Conservation (phyloP, 2,113 vertebrate genomes). For the Arenaria interpres region DNA sequence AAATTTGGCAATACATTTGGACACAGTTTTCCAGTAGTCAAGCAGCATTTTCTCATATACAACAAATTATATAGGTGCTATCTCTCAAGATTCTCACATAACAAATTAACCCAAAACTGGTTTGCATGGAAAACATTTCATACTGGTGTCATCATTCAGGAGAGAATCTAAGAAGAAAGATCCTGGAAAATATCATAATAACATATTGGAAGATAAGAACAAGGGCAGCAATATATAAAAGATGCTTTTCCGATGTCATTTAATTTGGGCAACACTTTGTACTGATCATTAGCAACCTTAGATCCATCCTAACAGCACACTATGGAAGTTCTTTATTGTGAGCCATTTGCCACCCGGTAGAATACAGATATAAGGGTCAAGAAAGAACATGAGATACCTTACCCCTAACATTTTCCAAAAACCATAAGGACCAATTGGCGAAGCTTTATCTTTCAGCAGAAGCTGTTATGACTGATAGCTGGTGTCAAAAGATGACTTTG, state of each 20-base stretch:
- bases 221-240: neutral
- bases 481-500: neutral
- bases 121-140: neutral
- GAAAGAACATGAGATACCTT: neutral
- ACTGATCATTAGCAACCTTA: neutral
- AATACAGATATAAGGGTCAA: neutral
- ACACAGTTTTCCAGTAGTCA: neutral
- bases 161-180: neutral
- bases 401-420: neutral
- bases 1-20: neutral
- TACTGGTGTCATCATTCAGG: neutral
- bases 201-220: neutral
- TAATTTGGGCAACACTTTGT: neutral
- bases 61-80: neutral
- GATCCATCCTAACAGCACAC: neutral
- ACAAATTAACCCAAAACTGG: neutral
- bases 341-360: neutral
- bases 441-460: neutral
- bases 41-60: neutral
- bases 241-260: neutral
- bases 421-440: neutral
- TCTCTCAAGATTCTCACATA: neutral
- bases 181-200: neutral
- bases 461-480: neutral
- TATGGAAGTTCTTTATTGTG: neutral